Evolutionary conservation across 2,797 vertebrate species (phyloP).

Genomic region (Acipenser transmontanus): DNA sequence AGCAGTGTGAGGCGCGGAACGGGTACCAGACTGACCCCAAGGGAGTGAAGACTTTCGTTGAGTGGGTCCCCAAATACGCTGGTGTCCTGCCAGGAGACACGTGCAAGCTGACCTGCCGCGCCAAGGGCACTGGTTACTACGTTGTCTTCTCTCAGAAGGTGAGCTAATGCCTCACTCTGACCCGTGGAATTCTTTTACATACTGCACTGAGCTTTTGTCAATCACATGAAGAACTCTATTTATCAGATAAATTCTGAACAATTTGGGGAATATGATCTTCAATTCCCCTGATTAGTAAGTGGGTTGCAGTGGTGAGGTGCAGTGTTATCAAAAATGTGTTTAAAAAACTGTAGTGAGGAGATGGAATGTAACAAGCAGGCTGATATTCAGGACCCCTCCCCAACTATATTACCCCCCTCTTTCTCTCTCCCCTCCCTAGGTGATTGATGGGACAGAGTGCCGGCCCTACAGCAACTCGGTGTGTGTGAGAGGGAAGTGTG

Average conservation of each 20-base stretch:
- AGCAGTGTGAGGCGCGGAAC: slow-evolving; percentile 70
- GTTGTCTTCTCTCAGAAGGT: slow-evolving; percentile 73
- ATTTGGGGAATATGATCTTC: no score
- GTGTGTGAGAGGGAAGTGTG: slow-evolving; percentile 62
- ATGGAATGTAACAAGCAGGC: no score
- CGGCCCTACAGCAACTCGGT: slow-evolving; percentile 63
- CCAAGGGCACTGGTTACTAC: slow-evolving; percentile 69
- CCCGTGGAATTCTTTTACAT: no score
- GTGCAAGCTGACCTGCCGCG: slow-evolving; percentile 69
- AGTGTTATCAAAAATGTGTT: no score
- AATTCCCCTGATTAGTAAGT: no score
- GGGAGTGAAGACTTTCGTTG: slow-evolving; percentile 64
- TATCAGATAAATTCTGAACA: no score
- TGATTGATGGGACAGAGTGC: slow-evolving; percentile 66
- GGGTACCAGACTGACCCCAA: slow-evolving; percentile 65
- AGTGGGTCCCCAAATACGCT: slow-evolving; percentile 71
- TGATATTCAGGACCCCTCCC: no score
- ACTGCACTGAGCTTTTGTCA: no score
- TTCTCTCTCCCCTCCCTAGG: slow-evolving; percentile 37
- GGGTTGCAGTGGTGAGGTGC: no score
- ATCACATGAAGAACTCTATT: no score
- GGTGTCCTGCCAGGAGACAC: slow-evolving; percentile 60
- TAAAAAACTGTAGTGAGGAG: no score
- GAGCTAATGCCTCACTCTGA: slow-evolving; percentile 19
- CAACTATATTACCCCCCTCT: no score